A percentile compares a stretch with the other conserved stretches of the same genome.
phyloP scores from a whole-genome alignment of 2,113 vertebrate species.

The Pterophyllum scalare region DNA sequence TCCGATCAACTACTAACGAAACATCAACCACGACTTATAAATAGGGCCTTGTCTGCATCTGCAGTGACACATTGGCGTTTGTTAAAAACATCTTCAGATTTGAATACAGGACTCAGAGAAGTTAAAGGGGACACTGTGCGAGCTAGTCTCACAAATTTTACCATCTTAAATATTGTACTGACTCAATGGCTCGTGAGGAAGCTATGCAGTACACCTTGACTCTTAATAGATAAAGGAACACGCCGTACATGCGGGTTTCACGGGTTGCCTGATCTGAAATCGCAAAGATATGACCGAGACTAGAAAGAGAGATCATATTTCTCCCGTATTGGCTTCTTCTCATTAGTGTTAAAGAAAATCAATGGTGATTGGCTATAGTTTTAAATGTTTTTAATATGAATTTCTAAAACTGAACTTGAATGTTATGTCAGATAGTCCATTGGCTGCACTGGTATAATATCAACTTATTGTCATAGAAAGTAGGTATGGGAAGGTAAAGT shows the following conservation, averaged over 20 bases:
- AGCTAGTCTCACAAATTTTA: too few species aligned
- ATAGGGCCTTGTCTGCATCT: too few species aligned
- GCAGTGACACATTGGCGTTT: too few species aligned
- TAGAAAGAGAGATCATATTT: too few species aligned
- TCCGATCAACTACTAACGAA: too few species aligned
- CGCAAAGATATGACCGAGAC: not conserved
- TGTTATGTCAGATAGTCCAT: not conserved
- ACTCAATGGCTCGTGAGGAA: rapidly evolving
- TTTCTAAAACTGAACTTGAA: not conserved
- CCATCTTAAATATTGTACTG: not conserved
- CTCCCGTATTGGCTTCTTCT: too few species aligned
- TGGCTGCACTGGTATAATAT: not conserved
- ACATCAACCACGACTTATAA: too few species aligned
- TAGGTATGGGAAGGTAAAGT: too few species aligned
- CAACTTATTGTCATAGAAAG: too few species aligned
- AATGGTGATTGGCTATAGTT: not conserved
- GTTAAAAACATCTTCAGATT: too few species aligned
- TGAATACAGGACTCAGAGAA: too few species aligned
- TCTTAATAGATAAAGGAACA: not conserved
- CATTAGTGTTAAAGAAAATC: not conserved
- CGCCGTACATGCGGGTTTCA: not conserved
- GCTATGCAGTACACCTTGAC: not conserved
- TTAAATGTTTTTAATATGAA: not conserved
- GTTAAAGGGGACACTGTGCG: too few species aligned
- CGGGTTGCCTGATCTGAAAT: not conserved